Conservation (phyloP, 2,113 vertebrate genomes). For the Phrynosoma platyrhinos region DNA sequence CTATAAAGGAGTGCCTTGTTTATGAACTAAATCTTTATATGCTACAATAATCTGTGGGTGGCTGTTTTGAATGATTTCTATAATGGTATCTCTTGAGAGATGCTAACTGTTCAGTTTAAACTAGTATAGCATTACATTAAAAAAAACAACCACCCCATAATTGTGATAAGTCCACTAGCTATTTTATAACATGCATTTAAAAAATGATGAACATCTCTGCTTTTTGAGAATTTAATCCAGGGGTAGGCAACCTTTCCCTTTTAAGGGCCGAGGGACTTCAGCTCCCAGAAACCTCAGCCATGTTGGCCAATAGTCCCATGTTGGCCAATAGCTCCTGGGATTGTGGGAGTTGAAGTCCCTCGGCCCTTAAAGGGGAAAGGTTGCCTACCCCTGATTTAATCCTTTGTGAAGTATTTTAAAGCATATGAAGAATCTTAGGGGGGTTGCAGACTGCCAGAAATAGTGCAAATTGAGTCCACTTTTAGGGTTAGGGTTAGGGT, state of each 20-base stretch:
- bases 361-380: too few species aligned
- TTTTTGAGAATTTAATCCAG: slow-evolving; percentile 3
- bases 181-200: slow-evolving; percentile 42
- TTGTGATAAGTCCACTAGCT: slow-evolving; percentile 29
- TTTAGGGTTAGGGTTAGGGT: too few species aligned
- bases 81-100: neutral
- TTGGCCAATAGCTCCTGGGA: too few species aligned
- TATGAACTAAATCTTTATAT: neutral
- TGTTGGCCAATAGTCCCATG: too few species aligned
- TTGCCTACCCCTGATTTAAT: too few species aligned
- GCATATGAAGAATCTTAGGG: too few species aligned
- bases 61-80: slow-evolving; percentile 15
- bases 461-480: too few species aligned
- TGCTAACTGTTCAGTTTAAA: slow-evolving; percentile 15
- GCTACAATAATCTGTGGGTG: neutral
- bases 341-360: too few species aligned
- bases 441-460: too few species aligned
- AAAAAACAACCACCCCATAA: slow-evolving; percentile 14
- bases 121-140: neutral
- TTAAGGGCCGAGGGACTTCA: too few species aligned
- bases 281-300: too few species aligned
- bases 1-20: neutral
- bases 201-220: slow-evolving; percentile 30
- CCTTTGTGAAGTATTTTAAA: slow-evolving; percentile 21
- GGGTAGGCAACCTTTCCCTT: too few species aligned